phyloP scores from a whole-genome alignment of 2,888 invertebrate species.

The Campoletis raptor region DNA sequence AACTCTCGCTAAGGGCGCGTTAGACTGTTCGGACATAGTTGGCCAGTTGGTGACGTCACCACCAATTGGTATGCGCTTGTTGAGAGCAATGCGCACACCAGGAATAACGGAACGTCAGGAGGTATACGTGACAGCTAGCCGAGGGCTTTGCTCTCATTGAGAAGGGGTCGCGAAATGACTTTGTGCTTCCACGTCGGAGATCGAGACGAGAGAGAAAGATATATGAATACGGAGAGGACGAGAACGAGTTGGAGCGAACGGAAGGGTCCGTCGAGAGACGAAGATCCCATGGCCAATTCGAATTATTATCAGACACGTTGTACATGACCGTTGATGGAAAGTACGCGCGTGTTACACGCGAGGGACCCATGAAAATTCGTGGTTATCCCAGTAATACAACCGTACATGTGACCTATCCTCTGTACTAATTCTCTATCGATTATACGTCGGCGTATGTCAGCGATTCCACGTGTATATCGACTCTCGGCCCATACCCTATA shows the following conservation, averaged over 20 bases:
- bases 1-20: background rate
- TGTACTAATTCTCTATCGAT: slow-evolving; percentile 74
- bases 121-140: slow-evolving; percentile 52
- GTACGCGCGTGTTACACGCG: slow-evolving; percentile 54
- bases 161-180: slow-evolving; percentile 41
- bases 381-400: slow-evolving; percentile 14
- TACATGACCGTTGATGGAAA: slow-evolving; percentile 35
- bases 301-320: slow-evolving; percentile 55
- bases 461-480: slow-evolving; percentile 15
- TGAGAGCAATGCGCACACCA: slow-evolving; percentile 35
- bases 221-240: slow-evolving; percentile 4
- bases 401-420: slow-evolving; percentile 1
- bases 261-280: slow-evolving; percentile 22
- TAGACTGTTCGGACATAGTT: slow-evolving; percentile 17
- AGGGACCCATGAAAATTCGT: slow-evolving; percentile 53
- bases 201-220: slow-evolving; percentile 6
- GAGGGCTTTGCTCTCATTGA: slow-evolving; percentile 46
- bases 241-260: background rate
- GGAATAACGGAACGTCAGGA: slow-evolving; percentile 56
- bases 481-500: slow-evolving; percentile 1
- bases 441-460: slow-evolving; percentile 69
- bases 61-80: slow-evolving; percentile 29
- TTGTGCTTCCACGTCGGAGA: slow-evolving; percentile 32
- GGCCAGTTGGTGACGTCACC: slow-evolving; percentile 37
- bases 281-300: slow-evolving; percentile 65